phyloP scores from a whole-genome alignment of 2,113 vertebrate species.

The Menidia beryllina region DNA sequence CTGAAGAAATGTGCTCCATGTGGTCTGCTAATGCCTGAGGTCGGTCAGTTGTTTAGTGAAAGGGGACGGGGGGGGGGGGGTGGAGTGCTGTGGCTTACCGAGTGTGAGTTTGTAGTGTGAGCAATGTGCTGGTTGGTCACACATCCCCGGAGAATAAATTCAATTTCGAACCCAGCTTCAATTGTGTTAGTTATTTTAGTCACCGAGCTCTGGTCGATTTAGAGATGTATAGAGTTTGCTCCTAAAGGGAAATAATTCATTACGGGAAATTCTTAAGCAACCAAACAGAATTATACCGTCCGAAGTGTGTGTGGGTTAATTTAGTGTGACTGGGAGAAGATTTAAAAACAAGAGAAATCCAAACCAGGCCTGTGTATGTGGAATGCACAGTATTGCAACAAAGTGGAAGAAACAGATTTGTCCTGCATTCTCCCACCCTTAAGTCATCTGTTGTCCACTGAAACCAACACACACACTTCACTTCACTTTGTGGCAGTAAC shows the following conservation, averaged over 20 bases:
- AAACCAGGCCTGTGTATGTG: not conserved
- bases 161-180: not conserved
- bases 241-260: not conserved
- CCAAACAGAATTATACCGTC: no score
- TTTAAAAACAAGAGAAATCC: conserved; percentile 2
- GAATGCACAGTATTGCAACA: not conserved
- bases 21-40: conserved; percentile 41
- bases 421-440: not conserved
- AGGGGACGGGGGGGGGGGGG: conserved; percentile 14
- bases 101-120: not conserved
- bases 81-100: not conserved
- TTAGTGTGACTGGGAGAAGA: not conserved
- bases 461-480: not conserved
- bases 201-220: not conserved
- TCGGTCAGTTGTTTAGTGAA: conserved; percentile 43
- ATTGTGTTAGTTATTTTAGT: not conserved
- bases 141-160: conserved; percentile 1
- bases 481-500: not conserved
- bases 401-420: not conserved
- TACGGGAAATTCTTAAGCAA: not conserved
- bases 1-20: conserved; percentile 33
- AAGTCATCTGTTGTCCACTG: not conserved
- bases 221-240: not conserved
- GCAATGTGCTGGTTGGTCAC: conserved; percentile 18
- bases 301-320: not conserved